Percentiles rank a stretch among this genome's conserved stretches.
phyloP scores from a whole-genome alignment of 2,797 vertebrate species.

The Odontamblyopus lacepedii region DNA sequence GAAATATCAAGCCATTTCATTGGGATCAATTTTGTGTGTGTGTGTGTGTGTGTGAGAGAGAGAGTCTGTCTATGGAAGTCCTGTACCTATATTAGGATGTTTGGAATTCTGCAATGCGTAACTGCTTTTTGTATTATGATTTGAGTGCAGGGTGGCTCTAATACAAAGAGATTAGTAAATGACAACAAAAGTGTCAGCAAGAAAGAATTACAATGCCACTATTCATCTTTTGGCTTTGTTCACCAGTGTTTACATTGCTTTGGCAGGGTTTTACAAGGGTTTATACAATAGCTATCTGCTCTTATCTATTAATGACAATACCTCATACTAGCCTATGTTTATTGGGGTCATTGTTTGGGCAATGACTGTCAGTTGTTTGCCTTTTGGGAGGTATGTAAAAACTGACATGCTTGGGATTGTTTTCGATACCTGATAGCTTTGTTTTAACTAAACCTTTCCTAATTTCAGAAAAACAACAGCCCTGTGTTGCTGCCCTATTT shows the following conservation, averaged over 20 bases:
- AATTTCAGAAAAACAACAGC: conserved; percentile 70
- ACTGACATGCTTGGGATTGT: conserved; percentile 13
- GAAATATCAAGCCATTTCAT: conserved; percentile 20
- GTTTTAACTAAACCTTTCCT: conserved; percentile 10
- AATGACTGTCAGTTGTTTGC: conserved; percentile 18
- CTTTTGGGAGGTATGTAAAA: conserved; percentile 1
- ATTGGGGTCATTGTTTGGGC: conserved; percentile 16
- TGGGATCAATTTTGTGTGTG: neutral
- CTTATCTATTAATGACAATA: conserved; percentile 18
- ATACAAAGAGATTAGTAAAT: neutral
- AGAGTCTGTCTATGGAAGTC: neutral
- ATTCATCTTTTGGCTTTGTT: neutral
- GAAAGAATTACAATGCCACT: neutral
- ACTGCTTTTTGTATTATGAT: neutral
- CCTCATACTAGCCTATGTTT: conserved; percentile 14
- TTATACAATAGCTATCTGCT: conserved; percentile 7
- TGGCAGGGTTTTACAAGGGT: neutral
- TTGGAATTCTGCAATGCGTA: no score
- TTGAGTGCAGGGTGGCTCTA: neutral
- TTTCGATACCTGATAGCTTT: conserved; percentile 1
- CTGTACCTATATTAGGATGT: neutral
- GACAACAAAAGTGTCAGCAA: neutral
- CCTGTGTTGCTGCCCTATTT: conserved; percentile 59
- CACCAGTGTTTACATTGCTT: neutral
- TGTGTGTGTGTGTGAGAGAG: neutral